Evolutionary conservation across 1,140 invertebrate species (phyloP), one percentile per base, ranked within the genome.

Genomic region (Drosophila persimilis): DNA sequence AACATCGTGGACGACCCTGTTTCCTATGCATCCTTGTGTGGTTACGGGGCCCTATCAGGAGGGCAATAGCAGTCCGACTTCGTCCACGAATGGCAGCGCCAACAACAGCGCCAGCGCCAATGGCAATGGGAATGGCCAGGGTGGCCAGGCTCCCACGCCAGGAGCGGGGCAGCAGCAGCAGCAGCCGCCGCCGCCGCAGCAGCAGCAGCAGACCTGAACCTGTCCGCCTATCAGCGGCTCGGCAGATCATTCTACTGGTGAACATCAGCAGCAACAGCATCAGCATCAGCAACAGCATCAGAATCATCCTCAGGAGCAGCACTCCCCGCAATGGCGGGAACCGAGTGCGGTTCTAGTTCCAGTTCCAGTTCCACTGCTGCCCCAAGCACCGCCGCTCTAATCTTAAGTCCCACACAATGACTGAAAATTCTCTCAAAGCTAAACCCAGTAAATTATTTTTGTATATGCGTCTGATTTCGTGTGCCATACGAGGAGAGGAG

Each of bases 41-140:
- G 95, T 96, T 83, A 96, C 95, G 22, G 96, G 95, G 52, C 95
- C 95, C 20, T 96, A 96, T 91, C 95, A 96, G 89, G 95, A 96
- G 90, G 93, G 93, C 61, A 91, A 91, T 88, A 91, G 86, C 84
- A 91, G 89, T 90, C 89, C 90, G 51, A 90, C 90, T 35, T 86
- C 90, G 80, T 90, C 89, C 80, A 89, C 89, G 67, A 88, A 83
- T 69, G 73, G 70, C 75, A 67, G 43, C 46, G 20, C 8, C 62
- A 72, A 44, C 48, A 47, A 39, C 63, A 64, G 43, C 63, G 58
- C 45, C 51, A 61, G 64, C 51, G 31, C 29, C 35, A 39, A 39
- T 39, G 35, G 35, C 35, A 39, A 39, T 39, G 35, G 35, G 35
- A 39, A 39, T 39, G 35, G 35, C 35, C 35, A 39, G 35, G 35